Evolutionary conservation across 2,113 vertebrate species (phyloP), one percentile per base, ranked within the genome.

Genomic region (Coryphaenoides rupestris): DNA sequence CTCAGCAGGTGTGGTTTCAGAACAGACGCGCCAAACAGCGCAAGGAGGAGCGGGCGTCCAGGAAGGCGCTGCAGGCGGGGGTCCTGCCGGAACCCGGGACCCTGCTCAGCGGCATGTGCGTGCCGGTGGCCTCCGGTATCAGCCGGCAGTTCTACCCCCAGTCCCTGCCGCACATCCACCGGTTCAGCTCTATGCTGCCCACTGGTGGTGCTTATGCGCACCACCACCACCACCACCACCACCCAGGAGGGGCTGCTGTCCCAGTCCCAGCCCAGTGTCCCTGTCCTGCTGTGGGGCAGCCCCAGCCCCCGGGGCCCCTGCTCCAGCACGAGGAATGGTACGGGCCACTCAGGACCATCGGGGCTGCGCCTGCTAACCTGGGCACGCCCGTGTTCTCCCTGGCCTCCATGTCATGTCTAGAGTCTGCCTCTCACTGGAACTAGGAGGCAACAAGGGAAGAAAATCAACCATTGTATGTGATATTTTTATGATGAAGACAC

Each of bases 1-100:
- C 49, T 76, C 67, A 40, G 73, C 81, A 96, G 94, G 94, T 96
- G 6, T 96, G 95, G 95, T 96, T 96, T 81, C 95, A 96, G 88
- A 96, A 95, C 79, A 89, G 94, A 45, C 84, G 94, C 70, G 95
- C 95, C 60, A 95, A 95, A 69, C 93, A 95, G 69, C 79, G 94
- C 24, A 96, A 94, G 72, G 93, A 94, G 57, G 94, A 96, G 75
- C 83, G 92, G 0, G 84, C 89, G 0, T 71, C 89, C 17, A 91
- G 93, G 47, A 94, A 94, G 72, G 60, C 80, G 0, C 71, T 89
- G 46, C 70, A 86, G 0, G 72, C 82, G 21, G 84, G 80, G 1
- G 73, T 90, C 55, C 58, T 91, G 80, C 26, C 86, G 7, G 75
- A 73, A 24, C 81, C 81, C 75, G 22, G 87, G 66, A 60, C 75